These are phyloP conservation scores for Chalcis sispes DNA, from an alignment of 2,888 invertebrate species.

Conservation along the genomic window DNA sequence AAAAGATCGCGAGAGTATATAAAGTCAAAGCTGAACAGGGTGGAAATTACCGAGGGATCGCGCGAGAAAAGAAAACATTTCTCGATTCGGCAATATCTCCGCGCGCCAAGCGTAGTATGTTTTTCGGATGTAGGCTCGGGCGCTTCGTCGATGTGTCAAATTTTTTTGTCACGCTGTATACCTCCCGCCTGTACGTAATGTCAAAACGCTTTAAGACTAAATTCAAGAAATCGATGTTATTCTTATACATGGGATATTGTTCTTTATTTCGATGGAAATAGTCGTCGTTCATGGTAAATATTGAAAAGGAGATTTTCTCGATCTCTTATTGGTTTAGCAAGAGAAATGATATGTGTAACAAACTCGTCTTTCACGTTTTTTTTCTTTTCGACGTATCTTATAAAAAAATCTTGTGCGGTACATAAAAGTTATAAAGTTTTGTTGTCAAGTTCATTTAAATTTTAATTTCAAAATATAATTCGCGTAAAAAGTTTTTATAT, in stretches of 20 bases:
- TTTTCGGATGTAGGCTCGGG: constrained; percentile 42
- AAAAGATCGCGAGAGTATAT: constrained; percentile 18
- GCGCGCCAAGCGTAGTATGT: background rate
- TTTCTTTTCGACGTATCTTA: no score
- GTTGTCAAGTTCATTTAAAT: no score
- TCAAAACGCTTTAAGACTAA: background rate
- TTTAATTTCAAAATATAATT: no score
- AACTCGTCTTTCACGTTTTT: background rate
- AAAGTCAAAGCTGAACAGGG: constrained; percentile 48
- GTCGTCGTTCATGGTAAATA: constrained; percentile 2
- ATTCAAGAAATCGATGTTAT: background rate
- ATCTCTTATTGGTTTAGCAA: background rate
- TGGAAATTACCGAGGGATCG: constrained; percentile 56
- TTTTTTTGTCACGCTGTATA: constrained; percentile 1
- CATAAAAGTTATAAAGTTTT: no score
- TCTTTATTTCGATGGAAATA: constrained; percentile 11
- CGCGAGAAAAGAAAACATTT: constrained; percentile 51
- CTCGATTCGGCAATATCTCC: constrained; percentile 40
- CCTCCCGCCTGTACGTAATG: background rate
- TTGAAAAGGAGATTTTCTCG: constrained; percentile 12
- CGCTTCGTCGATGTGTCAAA: constrained; percentile 23
- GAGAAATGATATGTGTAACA: background rate
- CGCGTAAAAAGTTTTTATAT: no score
- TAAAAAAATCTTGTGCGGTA: no score
- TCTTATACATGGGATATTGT: background rate